phyloP scores from a whole-genome alignment of 2,888 invertebrate species.

The Altica lythri region DNA sequence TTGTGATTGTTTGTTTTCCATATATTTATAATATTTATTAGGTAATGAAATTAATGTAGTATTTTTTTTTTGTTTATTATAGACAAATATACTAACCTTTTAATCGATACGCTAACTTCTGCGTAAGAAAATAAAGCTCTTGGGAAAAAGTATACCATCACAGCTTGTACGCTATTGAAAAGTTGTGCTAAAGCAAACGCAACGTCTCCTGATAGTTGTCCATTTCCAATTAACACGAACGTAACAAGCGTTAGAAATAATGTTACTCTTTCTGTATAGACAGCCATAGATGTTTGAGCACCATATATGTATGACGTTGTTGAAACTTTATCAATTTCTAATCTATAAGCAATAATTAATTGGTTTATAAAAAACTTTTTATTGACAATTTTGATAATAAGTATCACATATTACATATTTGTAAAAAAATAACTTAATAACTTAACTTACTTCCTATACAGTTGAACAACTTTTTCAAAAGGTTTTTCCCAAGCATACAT shows the following conservation, averaged over 20 bases:
- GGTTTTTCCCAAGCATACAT: conserved; percentile 81
- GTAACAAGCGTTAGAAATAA: conserved; percentile 80
- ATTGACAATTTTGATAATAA: too few relatives aligned
- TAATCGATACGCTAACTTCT: conserved; percentile 47
- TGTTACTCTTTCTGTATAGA: conserved; percentile 85
- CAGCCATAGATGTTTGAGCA: conserved; percentile 66
- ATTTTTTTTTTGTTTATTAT: neutral
- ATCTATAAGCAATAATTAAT: too few relatives aligned
- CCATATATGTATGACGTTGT: conserved; percentile 70
- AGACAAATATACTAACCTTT: conserved; percentile 24
- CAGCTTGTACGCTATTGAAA: conserved; percentile 69
- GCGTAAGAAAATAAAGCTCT: conserved; percentile 43
- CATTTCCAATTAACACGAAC: conserved; percentile 70
- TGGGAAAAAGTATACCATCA: conserved; percentile 47
- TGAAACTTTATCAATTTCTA: conserved; percentile 70
- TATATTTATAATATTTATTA: neutral
- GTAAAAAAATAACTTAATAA: neutral
- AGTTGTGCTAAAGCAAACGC: conserved; percentile 80
- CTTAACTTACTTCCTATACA: conserved; percentile 63
- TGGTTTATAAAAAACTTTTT: too few relatives aligned
- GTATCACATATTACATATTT: neutral
- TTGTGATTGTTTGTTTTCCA: neutral
- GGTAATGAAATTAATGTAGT: neutral
- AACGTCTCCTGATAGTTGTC: conserved; percentile 61
- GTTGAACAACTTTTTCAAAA: conserved; percentile 66